A percentile compares a stretch with the other conserved stretches of the same genome.
Conservation (phyloP, 2,888 invertebrate species). For the Cecidostiba fungosa region DNA sequence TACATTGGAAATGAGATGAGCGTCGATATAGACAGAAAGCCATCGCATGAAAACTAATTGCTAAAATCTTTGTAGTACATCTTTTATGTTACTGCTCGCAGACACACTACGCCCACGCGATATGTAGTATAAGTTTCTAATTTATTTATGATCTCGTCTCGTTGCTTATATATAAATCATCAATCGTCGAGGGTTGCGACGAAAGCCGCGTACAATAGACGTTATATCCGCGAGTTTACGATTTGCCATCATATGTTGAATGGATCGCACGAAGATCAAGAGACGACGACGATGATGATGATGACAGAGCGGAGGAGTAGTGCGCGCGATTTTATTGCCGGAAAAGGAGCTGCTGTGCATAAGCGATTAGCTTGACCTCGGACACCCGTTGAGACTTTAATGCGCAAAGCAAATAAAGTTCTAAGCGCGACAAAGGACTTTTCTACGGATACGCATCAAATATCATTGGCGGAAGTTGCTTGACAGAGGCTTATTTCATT, state of each 20-base stretch:
- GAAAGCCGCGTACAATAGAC: conserved; percentile 31
- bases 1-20: not conserved
- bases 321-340: conserved; percentile 73
- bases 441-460: conserved; percentile 27
- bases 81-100: conserved; percentile 2
- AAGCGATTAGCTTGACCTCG: conserved; percentile 72
- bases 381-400: conserved; percentile 63
- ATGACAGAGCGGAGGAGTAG: not conserved
- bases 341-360: conserved; percentile 76
- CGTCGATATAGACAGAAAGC: not conserved
- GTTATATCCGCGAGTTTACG: conserved; percentile 41
- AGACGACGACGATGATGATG: not conserved
- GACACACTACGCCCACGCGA: conserved; percentile 1
- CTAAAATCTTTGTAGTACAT: conserved; percentile 33
- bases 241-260: conserved; percentile 35
- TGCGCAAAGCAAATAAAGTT: conserved; percentile 44
- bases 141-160: conserved; percentile 52
- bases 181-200: conserved; percentile 20
- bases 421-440: conserved; percentile 43
- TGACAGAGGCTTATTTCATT: conserved; percentile 2
- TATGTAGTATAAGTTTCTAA: conserved; percentile 41
- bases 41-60: conserved; percentile 15
- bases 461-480: conserved; percentile 29
- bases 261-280: conserved; percentile 57
- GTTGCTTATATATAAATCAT: conserved; percentile 37